Percentiles rank a stretch among this genome's conserved stretches.
These are phyloP conservation scores for Cetonia aurata DNA, from an alignment of 2,888 invertebrate species.

Conservation along the genomic window DNA sequence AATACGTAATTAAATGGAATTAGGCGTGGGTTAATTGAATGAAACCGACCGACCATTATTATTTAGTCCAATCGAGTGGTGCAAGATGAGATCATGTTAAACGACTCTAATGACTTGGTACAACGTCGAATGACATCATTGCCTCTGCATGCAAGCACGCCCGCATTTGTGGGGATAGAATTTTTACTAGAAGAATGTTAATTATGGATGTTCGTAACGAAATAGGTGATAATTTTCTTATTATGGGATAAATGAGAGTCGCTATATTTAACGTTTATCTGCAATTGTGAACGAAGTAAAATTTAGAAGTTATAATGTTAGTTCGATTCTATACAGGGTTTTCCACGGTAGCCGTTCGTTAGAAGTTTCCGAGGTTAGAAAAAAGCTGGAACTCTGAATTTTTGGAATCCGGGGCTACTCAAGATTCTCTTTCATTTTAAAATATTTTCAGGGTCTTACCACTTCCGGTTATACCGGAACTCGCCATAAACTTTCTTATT, in stretches of 20 bases:
- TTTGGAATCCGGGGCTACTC: no score
- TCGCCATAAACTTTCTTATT: no score
- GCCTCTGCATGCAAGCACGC: background rate
- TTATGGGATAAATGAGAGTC: background rate
- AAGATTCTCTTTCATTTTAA: no score
- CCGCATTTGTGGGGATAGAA: background rate
- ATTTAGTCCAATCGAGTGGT: constrained; percentile 50
- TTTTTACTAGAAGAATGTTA: background rate
- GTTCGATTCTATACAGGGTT: no score
- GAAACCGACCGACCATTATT: constrained; percentile 49
- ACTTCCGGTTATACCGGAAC: no score
- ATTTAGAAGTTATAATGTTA: no score
- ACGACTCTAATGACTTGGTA: constrained; percentile 25
- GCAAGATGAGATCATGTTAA: constrained; percentile 49
- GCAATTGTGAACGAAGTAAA: background rate
- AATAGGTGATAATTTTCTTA: constrained; percentile 3
- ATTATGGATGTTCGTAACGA: background rate
- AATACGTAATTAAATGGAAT: constrained; percentile 48
- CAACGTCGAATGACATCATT: constrained; percentile 40
- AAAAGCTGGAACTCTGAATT: no score
- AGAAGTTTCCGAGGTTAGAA: no score
- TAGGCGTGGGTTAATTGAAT: constrained; percentile 56
- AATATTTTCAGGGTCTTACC: no score
- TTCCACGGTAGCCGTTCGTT: no score
- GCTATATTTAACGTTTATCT: background rate